These are phyloP conservation scores for Torymus texanus DNA, from an alignment of 2,888 invertebrate species.

Conservation along the genomic window DNA sequence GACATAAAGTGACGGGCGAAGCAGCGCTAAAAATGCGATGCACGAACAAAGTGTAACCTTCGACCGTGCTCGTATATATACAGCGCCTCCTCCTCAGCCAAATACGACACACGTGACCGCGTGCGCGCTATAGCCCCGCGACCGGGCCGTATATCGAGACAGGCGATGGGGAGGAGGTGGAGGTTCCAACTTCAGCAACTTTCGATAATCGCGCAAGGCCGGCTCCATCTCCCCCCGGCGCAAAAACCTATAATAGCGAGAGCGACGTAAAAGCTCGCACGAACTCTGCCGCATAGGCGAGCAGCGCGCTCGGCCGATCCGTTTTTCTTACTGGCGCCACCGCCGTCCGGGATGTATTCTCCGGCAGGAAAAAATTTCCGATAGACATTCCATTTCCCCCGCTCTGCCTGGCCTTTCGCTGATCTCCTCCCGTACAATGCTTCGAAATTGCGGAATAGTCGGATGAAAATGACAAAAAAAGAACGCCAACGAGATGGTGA, in stretches of 20 bases:
- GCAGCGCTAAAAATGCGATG: conserved; percentile 30
- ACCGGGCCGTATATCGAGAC: neutral
- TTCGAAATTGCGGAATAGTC: conserved; percentile 43
- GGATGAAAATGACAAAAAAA: neutral
- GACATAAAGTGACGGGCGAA: conserved; percentile 3
- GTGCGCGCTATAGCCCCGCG: too few relatives aligned
- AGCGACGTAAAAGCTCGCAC: neutral
- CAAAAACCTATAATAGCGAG: conserved; percentile 30
- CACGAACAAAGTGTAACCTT: conserved; percentile 39
- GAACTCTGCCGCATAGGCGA: neutral
- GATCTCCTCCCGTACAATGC: conserved; percentile 29
- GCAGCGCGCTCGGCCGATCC: neutral
- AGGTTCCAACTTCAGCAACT: conserved; percentile 32
- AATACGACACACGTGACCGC: too few relatives aligned
- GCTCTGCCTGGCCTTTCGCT: neutral
- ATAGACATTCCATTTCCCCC: conserved; percentile 32
- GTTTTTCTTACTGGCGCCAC: conserved; percentile 20
- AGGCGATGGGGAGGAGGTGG: neutral
- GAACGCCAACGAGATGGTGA: neutral
- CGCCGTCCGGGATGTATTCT: too few relatives aligned
- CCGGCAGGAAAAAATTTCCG: conserved; percentile 17
- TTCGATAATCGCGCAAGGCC: conserved; percentile 39
- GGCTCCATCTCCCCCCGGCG: neutral
- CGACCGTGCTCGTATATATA: neutral
- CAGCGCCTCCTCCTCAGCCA: too few relatives aligned